Evolutionary conservation across 2,113 vertebrate species (phyloP).

Genomic region (Nesoenas mayeri): DNA sequence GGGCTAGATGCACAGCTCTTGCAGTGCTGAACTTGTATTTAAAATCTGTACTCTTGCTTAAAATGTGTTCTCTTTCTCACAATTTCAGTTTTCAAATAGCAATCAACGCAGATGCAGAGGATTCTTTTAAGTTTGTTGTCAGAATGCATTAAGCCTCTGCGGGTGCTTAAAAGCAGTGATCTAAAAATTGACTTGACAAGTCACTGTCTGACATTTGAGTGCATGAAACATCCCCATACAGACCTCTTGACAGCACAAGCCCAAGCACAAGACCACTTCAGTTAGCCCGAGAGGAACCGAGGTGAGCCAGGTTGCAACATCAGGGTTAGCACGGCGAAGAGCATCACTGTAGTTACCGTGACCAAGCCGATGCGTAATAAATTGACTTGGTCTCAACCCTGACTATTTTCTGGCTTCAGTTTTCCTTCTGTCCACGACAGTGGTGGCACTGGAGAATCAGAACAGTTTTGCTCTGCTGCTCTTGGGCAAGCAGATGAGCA

Average conservation of each 20-base stretch:
- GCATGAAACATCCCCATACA: rapidly evolving
- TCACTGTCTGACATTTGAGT: not conserved
- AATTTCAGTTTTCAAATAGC: not conserved
- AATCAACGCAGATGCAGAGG: not conserved
- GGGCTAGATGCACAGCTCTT: not conserved
- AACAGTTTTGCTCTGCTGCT: not conserved
- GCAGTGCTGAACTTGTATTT: not conserved
- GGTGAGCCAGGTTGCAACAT: not conserved
- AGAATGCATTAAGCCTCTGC: not conserved
- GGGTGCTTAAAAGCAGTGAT: not conserved
- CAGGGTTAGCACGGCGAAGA: not conserved
- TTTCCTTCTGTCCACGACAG: not conserved
- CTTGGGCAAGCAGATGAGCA: not conserved
- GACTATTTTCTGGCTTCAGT: not conserved
- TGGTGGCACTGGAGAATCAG: not conserved
- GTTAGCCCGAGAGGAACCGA: not conserved
- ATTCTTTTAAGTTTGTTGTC: not conserved
- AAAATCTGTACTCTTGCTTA: not conserved
- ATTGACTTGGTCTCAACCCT: not conserved
- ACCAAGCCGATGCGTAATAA: not conserved
- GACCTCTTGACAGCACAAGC: not conserved
- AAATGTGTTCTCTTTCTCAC: not conserved
- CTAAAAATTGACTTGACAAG: not conserved
- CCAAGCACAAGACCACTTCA: not conserved
- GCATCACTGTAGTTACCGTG: not conserved